A percentile compares a stretch with the other conserved stretches of the same genome.
Conservation (phyloP, 2,113 vertebrate genomes). For the Plecotus auritus region DNA sequence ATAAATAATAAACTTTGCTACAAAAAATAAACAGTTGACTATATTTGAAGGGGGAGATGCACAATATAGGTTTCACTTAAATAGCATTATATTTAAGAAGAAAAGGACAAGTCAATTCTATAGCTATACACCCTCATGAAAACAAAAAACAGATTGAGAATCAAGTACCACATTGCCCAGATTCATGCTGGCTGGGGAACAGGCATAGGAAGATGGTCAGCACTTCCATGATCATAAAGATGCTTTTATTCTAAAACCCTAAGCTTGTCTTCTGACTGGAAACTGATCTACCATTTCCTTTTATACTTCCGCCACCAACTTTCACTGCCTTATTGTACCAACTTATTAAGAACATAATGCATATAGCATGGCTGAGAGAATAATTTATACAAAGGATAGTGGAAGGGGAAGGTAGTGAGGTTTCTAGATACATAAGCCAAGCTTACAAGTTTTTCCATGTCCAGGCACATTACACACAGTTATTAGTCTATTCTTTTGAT, state of each 20-base stretch:
- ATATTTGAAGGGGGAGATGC: background rate
- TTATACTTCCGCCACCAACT: background rate
- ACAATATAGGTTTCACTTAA: background rate
- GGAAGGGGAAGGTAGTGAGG: background rate
- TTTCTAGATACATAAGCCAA: background rate
- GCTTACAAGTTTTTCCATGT: background rate
- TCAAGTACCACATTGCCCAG: background rate
- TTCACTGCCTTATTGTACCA: background rate
- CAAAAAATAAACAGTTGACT: constrained; percentile 1
- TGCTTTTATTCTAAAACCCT: background rate
- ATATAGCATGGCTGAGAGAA: background rate
- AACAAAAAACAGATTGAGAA: background rate
- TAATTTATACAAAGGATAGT: background rate
- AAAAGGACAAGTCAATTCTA: background rate
- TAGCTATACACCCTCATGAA: background rate
- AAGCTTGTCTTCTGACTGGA: background rate
- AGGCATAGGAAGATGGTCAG: background rate
- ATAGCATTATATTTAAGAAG: background rate
- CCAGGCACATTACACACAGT: background rate
- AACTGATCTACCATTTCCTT: background rate
- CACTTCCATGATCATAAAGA: background rate
- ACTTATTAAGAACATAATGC: background rate
- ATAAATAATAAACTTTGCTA: background rate
- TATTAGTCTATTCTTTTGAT: background rate
- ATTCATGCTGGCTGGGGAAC: background rate